A percentile compares a stretch with the other conserved stretches of the same genome.
Evolutionary conservation across 2,888 invertebrate species (phyloP).

Genomic region (Phengaris arion): DNA sequence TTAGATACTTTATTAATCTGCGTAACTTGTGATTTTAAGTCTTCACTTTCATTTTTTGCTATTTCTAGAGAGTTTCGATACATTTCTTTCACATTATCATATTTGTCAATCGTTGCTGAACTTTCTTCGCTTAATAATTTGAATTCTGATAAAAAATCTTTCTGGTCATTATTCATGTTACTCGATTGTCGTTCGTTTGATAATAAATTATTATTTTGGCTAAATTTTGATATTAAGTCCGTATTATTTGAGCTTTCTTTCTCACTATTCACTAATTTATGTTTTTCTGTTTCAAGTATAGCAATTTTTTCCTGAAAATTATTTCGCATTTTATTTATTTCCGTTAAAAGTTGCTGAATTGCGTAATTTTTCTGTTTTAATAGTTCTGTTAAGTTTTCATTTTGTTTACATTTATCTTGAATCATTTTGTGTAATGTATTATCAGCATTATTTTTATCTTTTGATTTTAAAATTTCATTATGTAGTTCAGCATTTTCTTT

Average conservation of each 20-base stretch:
- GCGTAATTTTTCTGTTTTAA: constrained; percentile 50
- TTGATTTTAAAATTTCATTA: neutral
- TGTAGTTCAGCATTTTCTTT: neutral
- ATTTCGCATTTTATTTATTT: constrained; percentile 50
- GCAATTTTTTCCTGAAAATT: constrained; percentile 47
- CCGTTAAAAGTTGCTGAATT: constrained; percentile 47
- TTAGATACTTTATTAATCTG: constrained; percentile 41
- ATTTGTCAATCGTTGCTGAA: neutral
- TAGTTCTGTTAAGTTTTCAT: constrained; percentile 51
- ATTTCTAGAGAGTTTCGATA: constrained; percentile 36
- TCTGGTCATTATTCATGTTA: neutral
- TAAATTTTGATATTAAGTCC: neutral
- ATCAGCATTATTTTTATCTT: neutral
- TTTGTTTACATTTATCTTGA: constrained; percentile 55
- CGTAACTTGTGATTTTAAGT: constrained; percentile 28
- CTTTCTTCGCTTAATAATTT: constrained; percentile 2
- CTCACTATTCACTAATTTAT: constrained; percentile 48
- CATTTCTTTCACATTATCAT: constrained; percentile 17
- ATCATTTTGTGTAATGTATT: constrained; percentile 52
- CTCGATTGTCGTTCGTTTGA: neutral
- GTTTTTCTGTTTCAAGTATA: constrained; percentile 53
- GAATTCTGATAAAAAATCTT: neutral
- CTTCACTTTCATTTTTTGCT: constrained; percentile 40
- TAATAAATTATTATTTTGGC: neutral
- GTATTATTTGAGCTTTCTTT: constrained; percentile 45